A percentile compares a stretch with the other conserved stretches of the same genome.
These are phyloP conservation scores for Euwallacea similis DNA, from an alignment of 1,140 invertebrate genomes.

Conservation along the genomic window DNA sequence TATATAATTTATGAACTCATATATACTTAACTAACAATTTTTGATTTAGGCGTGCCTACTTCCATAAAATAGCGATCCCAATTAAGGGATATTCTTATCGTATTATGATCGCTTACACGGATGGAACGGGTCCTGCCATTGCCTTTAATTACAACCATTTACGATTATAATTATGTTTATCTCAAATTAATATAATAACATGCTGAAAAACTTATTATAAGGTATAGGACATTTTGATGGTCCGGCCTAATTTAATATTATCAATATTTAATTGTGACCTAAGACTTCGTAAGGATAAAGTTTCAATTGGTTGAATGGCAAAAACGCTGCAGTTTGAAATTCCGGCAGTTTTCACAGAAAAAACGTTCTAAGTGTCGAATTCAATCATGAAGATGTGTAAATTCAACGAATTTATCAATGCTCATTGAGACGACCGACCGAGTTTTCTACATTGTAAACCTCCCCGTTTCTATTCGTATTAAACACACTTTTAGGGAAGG, in stretches of 20 bases:
- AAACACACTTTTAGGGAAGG: constrained; percentile 9
- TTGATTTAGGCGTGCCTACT: constrained; percentile 37
- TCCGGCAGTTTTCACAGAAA: too few species aligned
- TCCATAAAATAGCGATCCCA: constrained; percentile 40
- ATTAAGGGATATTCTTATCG: constrained; percentile 40
- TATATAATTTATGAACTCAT: constrained; percentile 35
- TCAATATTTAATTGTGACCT: too few species aligned
- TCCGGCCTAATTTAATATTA: too few species aligned
- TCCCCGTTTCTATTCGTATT: neutral
- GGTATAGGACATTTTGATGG: neutral
- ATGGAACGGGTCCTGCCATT: constrained; percentile 28
- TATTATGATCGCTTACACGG: constrained; percentile 38
- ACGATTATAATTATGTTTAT: constrained; percentile 42
- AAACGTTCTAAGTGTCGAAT: too few species aligned
- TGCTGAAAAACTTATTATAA: constrained; percentile 17
- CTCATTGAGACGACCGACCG: too few species aligned
- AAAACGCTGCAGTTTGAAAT: too few species aligned
- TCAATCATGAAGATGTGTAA: too few species aligned
- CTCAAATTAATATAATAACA: constrained; percentile 36
- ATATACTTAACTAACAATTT: constrained; percentile 37
- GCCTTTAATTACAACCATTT: constrained; percentile 42
- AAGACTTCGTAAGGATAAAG: too few species aligned
- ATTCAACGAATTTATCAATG: too few species aligned
- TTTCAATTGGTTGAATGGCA: too few species aligned
- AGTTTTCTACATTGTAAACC: too few species aligned